Percentiles rank a stretch among this genome's conserved stretches.
These are phyloP conservation scores for Clarias batrachus DNA, from an alignment of 2,113 vertebrate genomes.

Conservation along the genomic window DNA sequence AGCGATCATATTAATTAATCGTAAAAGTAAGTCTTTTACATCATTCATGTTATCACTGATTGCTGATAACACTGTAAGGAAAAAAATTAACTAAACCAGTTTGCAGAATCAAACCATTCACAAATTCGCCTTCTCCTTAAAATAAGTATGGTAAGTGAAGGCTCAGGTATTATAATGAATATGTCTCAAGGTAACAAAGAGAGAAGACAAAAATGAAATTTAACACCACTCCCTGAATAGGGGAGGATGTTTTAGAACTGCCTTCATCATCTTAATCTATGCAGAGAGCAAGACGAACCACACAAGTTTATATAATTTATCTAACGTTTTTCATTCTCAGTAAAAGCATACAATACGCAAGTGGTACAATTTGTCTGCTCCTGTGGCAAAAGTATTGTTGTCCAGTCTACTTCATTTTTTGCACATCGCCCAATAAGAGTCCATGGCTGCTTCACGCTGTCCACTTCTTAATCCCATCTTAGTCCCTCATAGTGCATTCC, in stretches of 20 bases:
- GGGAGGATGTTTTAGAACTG: constrained; percentile 28
- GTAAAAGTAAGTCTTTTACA: constrained; percentile 24
- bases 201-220: constrained; percentile 7
- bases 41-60: constrained; percentile 41
- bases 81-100: constrained; percentile 63
- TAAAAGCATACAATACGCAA: constrained; percentile 39
- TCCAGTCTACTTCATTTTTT: constrained; percentile 37
- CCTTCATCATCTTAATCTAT: constrained; percentile 8
- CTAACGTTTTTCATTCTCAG: constrained; percentile 28
- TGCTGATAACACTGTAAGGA: constrained; percentile 47
- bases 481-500: neutral
- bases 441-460: constrained; percentile 2
- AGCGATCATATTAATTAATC: constrained; percentile 37
- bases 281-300: neutral
- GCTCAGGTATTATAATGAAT: constrained; percentile 42
- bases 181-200: constrained; percentile 40
- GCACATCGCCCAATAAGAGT: constrained; percentile 49
- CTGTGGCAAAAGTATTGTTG: constrained; percentile 13
- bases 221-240: constrained; percentile 20
- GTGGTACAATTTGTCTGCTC: constrained; percentile 25
- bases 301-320: constrained; percentile 33
- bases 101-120: constrained; percentile 79
- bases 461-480: constrained; percentile 25
- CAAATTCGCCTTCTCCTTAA: constrained; percentile 68
- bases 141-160: constrained; percentile 53